Base-by-base conservation (phyloP, 2,113 vertebrate species). In the Pteronura brasiliensis region DNA sequence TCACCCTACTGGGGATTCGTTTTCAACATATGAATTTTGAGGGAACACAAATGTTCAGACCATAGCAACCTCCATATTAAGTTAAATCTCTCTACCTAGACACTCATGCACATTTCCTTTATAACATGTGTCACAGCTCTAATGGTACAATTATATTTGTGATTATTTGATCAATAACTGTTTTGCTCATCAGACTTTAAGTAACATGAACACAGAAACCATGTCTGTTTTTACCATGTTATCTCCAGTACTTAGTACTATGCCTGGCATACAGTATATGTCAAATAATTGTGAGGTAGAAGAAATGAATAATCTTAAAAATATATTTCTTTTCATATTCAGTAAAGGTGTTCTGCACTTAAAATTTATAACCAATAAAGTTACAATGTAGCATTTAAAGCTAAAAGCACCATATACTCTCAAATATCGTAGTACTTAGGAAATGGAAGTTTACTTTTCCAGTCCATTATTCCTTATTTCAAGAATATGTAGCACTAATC, bases 281-380 rank as follows among this genome's bases (percentile, higher is more conserved):
- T 10, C 47, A 93, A 92, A 90, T 79, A 77, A 80, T 29, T 88
- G 25, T 93, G 34, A 65, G 44, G 10, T 76, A 1, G 39, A 91
- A 44, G 6, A 97, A 95, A 81, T 91, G 21, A 97, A 82, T 92
- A 34, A 82, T 61, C 27, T 83, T 69, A 74, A 96, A 96, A 90
- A 88, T n/a, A 79, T 72, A 81, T 25, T 71, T 65, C 44, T 71
- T 69, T 85, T 74, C 36, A 57, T 87, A 87, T 59, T 79, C 31
- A 87, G 55, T 77, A 67, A 92, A 82, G 31, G 20, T 17, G 72
- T 27, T 86, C 21, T 77, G 20, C 7, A 79, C 15, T 55, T 96
- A 42, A 93, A 72, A 69, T 83, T 39, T 93, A 87, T 80, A 69
- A 23, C 23, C 47, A 92, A 6, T 86, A 39, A 88, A 80, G 44